Evolutionary conservation across 2,888 invertebrate genomes (phyloP).

Genomic region (Lomographa bimaculata): DNA sequence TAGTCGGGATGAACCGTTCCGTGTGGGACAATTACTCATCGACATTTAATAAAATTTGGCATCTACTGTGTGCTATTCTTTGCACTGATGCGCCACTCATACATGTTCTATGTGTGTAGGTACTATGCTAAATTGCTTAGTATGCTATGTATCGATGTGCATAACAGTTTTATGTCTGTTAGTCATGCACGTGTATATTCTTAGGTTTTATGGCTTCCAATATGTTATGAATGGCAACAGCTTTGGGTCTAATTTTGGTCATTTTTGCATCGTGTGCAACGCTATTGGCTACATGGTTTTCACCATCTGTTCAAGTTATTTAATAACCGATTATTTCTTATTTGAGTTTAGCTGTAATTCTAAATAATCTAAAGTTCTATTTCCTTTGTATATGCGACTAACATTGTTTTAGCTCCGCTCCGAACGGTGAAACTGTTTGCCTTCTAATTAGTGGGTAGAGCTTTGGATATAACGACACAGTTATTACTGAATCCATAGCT

Average conservation of each 20-base stretch:
- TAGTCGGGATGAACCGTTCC: conserved; percentile 14
- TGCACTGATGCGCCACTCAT: conserved; percentile 47
- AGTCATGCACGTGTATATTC: conserved; percentile 50
- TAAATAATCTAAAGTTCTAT: too few species aligned
- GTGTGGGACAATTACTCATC: conserved; percentile 51
- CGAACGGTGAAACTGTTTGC: conserved; percentile 10
- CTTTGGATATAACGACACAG: conserved; percentile 11
- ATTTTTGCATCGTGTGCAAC: conserved; percentile 2
- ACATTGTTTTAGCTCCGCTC: not conserved
- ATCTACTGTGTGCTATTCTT: conserved; percentile 58
- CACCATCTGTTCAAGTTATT: too few species aligned
- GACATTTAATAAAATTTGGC: conserved; percentile 49
- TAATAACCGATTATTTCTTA: too few species aligned
- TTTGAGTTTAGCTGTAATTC: too few species aligned
- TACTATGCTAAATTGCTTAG: conserved; percentile 22
- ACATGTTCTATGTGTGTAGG: not conserved
- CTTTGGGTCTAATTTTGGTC: conserved; percentile 10
- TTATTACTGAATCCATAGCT: conserved; percentile 3
- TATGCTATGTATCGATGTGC: conserved; percentile 9
- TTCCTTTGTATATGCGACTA: conserved; percentile 8
- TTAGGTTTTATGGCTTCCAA: conserved; percentile 43
- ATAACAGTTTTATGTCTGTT: conserved; percentile 40
- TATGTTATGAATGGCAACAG: conserved; percentile 30
- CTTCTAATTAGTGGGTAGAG: conserved; percentile 21
- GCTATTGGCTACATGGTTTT: not conserved